Base-by-base conservation (phyloP, 2,113 vertebrate species). In the Megaceryle maxima region DNA sequence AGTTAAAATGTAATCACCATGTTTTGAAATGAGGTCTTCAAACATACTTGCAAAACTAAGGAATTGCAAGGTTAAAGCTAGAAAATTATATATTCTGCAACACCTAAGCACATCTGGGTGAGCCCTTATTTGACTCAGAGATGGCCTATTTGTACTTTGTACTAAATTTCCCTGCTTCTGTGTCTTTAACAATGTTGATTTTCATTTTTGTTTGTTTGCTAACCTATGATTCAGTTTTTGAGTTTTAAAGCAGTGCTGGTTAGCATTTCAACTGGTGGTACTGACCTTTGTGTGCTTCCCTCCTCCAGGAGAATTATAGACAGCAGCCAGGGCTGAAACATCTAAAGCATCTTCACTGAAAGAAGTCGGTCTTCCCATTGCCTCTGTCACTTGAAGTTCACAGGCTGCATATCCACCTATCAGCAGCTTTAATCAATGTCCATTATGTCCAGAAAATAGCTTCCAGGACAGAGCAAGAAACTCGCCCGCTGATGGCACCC, bases 381-480 rank as follows among this genome's bases (percentile, higher is more conserved):
- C 63, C 57, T 82, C 66, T 78, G 75, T 70, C 12, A 19, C 87
- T 96, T 92, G 50, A 92, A 96, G 82, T 68, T 35, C 26, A 41
- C 84, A 92, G 96, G 97, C 97, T 97, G 96, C 9, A 4, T 72
- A 97, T 51, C 96, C 97, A 97, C 96, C 92, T 74, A 97, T 96
- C 33, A n/a, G 88, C 87, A 87, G 87, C 97, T 98, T 98, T 98
- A 98, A 98, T 98, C 98, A 96, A 62, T 56, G 69, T 97, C 98
- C 97, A 97, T 96, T 86, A 94, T 69, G 91, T 96, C 96, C 31
- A 59, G 95, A 96, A 95, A 98, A 97, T 86, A 96, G 69, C 78
- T 57, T 91, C 21, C 82, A 80, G 91, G 87, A 93, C 13, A 33
- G 81, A 94, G 94, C 69, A 94, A 92, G 86, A 85, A 93, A 95